A percentile compares a stretch with the other conserved stretches of the same genome.
Evolutionary conservation across 2,888 invertebrate genomes (phyloP).

Genomic region (Drosophila multiciliata): DNA sequence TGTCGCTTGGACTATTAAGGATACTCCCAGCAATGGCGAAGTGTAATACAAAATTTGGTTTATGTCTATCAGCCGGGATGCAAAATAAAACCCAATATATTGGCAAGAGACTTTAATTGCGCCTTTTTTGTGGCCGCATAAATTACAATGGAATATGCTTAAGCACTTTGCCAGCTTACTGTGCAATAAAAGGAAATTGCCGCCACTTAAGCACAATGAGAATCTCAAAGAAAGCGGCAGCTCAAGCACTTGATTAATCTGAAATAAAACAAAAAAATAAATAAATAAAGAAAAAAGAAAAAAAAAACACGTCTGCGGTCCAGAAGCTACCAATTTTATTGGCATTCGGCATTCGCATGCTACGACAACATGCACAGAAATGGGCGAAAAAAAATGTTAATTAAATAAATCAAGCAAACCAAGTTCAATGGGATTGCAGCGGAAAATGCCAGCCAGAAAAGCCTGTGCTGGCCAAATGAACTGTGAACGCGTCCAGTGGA

Average conservation of each 20-base stretch:
- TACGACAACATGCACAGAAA: neutral
- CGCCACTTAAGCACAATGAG: slow-evolving; percentile 66
- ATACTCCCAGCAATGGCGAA: neutral
- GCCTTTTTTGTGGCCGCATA: slow-evolving; percentile 33
- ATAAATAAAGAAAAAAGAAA: slow-evolving; percentile 2
- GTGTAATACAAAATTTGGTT: neutral
- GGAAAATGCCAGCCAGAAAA: slow-evolving; percentile 61
- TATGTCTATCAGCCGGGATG: slow-evolving; percentile 5
- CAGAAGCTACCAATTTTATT: slow-evolving; percentile 49
- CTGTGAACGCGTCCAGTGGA: slow-evolving; percentile 56
- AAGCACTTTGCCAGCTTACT: slow-evolving; percentile 1
- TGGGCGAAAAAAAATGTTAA: slow-evolving; percentile 58
- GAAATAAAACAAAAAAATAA: slow-evolving; percentile 21
- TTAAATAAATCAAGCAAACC: slow-evolving; percentile 79
- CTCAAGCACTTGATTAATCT: slow-evolving; percentile 34
- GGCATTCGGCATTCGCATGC: slow-evolving; percentile 30
- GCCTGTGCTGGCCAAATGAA: slow-evolving; percentile 62
- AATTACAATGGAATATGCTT: slow-evolving; percentile 54
- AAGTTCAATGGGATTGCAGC: slow-evolving; percentile 79
- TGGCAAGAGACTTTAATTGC: slow-evolving; percentile 9
- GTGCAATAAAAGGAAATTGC: slow-evolving; percentile 44
- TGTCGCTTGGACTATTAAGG: neutral
- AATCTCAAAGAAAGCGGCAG: slow-evolving; percentile 45
- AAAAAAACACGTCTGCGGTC: slow-evolving; percentile 35
- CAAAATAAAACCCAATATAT: slow-evolving; percentile 2